Base-by-base conservation (phyloP, 2,888 invertebrate genomes). In the Strigamia maritima region DNA sequence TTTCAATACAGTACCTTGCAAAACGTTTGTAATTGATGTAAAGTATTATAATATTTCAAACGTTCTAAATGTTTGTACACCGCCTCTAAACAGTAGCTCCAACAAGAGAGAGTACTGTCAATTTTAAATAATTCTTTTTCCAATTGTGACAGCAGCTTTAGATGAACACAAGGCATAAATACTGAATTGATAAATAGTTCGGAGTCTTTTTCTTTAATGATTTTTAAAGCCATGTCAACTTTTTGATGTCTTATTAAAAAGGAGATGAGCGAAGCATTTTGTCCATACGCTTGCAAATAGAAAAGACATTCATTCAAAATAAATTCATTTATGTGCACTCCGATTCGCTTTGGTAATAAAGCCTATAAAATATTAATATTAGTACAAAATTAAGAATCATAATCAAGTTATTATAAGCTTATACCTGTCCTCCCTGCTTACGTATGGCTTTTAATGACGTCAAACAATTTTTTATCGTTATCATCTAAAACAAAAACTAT, bases 251-350 rank as follows among this genome's bases (percentile, higher is more conserved):
- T 90, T 82, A 94, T 89, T 82, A 92, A 91, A 84, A 95, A 95
- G 80, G 90, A 90, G 78, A 95, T 88, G 79, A 93, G 89, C 12
- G 92, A 91, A 0, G 89, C 87, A 83, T 92, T 91, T 2, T 91
- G 92, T 0, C 94, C 95, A 83, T 95, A 96, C 80, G 90, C 91
- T 2, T 89, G 88, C 2, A 96, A 87, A 85, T 96, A 97, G 85
- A 92, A 93, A 1, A 94, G 86, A 83, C 93, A 94, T 86, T 96
- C 95, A 80, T 91, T 90, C 83, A 80, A 81, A 76, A 82, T 77
- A 16, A 2, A 49, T 31, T 40, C 14, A 24, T 76, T 44, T 19
- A 19, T 19, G 12, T 44, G 49, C 12, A 22, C 77, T 75, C 28
- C 28, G 74, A 28, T 10, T 60, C 70, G 31, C n/a, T 24, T 40